These are phyloP conservation scores for Volucella inanis DNA, from an alignment of 2,888 invertebrate species.

Conservation along the genomic window DNA sequence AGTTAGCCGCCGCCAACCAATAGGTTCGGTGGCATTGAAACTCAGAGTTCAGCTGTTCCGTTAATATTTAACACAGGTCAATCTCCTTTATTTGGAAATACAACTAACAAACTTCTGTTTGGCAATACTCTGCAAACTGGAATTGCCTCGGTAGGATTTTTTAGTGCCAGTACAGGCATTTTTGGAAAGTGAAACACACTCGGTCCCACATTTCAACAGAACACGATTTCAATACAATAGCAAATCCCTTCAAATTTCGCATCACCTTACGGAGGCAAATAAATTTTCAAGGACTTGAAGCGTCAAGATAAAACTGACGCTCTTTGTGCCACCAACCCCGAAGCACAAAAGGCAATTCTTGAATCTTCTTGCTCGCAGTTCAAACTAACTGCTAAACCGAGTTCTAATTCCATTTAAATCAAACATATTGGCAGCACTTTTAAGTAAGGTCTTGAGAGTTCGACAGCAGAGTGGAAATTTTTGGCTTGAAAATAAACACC, in stretches of 20 bases:
- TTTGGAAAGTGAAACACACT: constrained; percentile 75
- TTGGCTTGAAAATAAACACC: constrained; percentile 86
- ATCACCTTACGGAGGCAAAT: constrained; percentile 94
- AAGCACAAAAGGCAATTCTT: constrained; percentile 87
- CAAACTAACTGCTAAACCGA: constrained; percentile 85
- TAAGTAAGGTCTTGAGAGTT: constrained; percentile 89
- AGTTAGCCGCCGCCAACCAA: constrained; percentile 83
- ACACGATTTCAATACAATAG: constrained; percentile 86
- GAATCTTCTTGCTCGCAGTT: constrained; percentile 83
- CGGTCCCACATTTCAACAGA: constrained; percentile 79
- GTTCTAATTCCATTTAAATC: constrained; percentile 84
- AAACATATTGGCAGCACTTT: constrained; percentile 80
- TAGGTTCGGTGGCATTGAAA: constrained; percentile 85
- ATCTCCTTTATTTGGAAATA: constrained; percentile 84
- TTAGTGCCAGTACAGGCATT: constrained; percentile 82
- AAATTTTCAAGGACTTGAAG: constrained; percentile 90
- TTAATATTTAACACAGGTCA: constrained; percentile 81
- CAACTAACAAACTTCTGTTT: constrained; percentile 82
- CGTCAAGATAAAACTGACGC: constrained; percentile 85
- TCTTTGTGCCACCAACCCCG: constrained; percentile 88
- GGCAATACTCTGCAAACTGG: constrained; percentile 78
- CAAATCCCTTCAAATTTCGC: constrained; percentile 90
- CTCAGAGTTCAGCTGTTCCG: constrained; percentile 80
- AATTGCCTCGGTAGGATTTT: constrained; percentile 81
- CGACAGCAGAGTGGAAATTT: constrained; percentile 86